Percentiles rank a stretch among this genome's conserved stretches.
Conservation (phyloP, 2,113 vertebrate genomes). For the Xiphophorus maculatus region DNA sequence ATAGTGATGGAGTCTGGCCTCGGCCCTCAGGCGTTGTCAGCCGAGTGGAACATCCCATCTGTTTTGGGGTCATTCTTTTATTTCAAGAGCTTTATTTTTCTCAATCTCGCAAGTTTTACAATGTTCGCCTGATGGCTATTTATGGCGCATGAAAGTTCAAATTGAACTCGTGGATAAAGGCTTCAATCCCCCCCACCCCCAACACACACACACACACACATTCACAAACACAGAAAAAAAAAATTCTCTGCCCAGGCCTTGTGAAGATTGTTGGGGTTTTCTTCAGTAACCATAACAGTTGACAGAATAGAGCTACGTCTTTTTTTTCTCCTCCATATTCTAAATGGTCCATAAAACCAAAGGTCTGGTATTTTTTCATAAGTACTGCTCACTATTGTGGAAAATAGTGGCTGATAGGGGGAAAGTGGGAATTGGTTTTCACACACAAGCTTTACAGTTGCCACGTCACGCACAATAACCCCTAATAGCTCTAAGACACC, state of each 20-base stretch:
- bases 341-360: constrained; percentile 78
- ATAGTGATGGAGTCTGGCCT: constrained; percentile 53
- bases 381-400: constrained; percentile 58
- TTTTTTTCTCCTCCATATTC: constrained; percentile 46
- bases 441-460: not conserved
- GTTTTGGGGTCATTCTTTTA: constrained; percentile 53
- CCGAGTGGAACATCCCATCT: constrained; percentile 62
- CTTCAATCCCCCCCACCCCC: not conserved
- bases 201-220: constrained; percentile 16
- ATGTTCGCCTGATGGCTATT: constrained; percentile 51
- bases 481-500: constrained; percentile 39
- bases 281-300: constrained; percentile 28
- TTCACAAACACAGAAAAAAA: constrained; percentile 5
- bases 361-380: constrained; percentile 69
- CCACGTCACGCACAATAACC: constrained; percentile 63
- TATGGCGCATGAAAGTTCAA: constrained; percentile 74
- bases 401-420: constrained; percentile 52
- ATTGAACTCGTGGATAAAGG: constrained; percentile 44
- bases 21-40: constrained; percentile 53
- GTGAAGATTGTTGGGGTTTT: constrained; percentile 30
- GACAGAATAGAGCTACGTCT: constrained; percentile 39
- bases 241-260: constrained; percentile 5
- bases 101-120: constrained; percentile 51
- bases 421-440: constrained; percentile 55
- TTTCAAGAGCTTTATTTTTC: constrained; percentile 46